Evolutionary conservation across 2,888 invertebrate genomes (phyloP).

Genomic region (Deilephila porcellus): DNA sequence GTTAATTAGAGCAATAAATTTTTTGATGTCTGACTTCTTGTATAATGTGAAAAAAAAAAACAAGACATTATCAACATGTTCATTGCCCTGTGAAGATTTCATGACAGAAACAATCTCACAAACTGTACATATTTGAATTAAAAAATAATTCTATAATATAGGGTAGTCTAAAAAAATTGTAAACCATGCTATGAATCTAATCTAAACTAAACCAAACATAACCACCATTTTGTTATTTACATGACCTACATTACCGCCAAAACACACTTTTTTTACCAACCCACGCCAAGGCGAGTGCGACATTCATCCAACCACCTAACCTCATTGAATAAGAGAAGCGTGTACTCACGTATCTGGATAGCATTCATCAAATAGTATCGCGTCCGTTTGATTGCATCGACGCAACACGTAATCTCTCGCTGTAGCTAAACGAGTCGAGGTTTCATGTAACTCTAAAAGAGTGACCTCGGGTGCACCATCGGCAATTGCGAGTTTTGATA

Average conservation of each 20-base stretch:
- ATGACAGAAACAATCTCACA: not conserved
- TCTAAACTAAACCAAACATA: slow-evolving; percentile 42
- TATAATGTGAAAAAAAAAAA: not conserved
- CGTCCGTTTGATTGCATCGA: slow-evolving; percentile 87
- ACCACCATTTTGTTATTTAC: slow-evolving; percentile 52
- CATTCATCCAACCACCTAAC: slow-evolving; percentile 9
- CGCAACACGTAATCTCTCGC: slow-evolving; percentile 84
- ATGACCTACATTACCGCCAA: slow-evolving; percentile 54
- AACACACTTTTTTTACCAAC: slow-evolving; percentile 35
- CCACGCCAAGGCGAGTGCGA: slow-evolving; percentile 8
- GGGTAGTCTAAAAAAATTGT: not conserved
- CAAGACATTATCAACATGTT: not conserved
- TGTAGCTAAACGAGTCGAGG: slow-evolving; percentile 65
- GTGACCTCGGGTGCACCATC: slow-evolving; percentile 76
- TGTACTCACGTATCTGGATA: slow-evolving; percentile 87
- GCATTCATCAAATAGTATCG: slow-evolving; percentile 86
- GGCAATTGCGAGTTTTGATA: slow-evolving; percentile 82
- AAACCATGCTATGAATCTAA: not conserved
- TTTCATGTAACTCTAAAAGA: slow-evolving; percentile 75
- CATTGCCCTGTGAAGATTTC: not conserved
- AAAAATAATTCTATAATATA: not conserved
- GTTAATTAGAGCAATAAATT: not conserved
- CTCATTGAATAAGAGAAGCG: slow-evolving; percentile 18
- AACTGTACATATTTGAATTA: not conserved
- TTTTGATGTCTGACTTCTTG: not conserved